These are phyloP conservation scores for Yponomeuta cagnagella DNA, from an alignment of 2,888 invertebrate genomes.

Conservation along the genomic window DNA sequence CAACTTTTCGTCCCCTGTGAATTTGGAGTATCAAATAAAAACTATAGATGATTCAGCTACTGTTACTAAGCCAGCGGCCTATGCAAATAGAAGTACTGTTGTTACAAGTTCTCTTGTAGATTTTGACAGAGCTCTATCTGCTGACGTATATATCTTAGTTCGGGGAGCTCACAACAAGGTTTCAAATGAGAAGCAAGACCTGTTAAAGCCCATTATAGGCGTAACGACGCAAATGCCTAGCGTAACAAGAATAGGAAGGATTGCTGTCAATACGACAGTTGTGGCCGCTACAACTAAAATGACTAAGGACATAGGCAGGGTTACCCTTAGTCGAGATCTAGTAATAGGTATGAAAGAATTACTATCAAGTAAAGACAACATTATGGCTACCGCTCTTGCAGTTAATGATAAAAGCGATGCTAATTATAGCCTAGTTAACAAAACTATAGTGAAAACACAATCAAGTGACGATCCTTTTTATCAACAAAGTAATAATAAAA, in stretches of 20 bases:
- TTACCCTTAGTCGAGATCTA: conserved; percentile 41
- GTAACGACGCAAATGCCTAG: neutral
- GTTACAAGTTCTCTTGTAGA: neutral
- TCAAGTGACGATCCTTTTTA: neutral
- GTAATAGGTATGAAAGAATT: conserved; percentile 42
- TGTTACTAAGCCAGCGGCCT: too few relatives aligned
- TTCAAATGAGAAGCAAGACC: neutral
- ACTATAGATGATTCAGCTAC: conserved; percentile 31
- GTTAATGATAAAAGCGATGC: conserved; percentile 16
- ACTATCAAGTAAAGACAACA: conserved; percentile 25
- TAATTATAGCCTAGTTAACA: conserved; percentile 1
- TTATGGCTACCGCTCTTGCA: conserved; percentile 28
- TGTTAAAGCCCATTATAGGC: neutral
- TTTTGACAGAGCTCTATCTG: neutral
- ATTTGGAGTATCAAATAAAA: conserved; percentile 53
- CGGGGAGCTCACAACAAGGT: neutral
- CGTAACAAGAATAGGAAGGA: neutral
- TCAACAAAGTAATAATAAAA: conserved; percentile 7
- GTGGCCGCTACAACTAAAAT: conserved; percentile 22
- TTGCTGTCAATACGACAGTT: neutral
- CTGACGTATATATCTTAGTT: neutral
- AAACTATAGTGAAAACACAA: neutral
- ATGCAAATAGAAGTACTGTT: neutral
- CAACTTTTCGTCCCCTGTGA: conserved; percentile 49
- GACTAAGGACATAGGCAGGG: neutral